Base-by-base conservation (phyloP, 2,888 invertebrate species). In the Nomada hirtipes region DNA sequence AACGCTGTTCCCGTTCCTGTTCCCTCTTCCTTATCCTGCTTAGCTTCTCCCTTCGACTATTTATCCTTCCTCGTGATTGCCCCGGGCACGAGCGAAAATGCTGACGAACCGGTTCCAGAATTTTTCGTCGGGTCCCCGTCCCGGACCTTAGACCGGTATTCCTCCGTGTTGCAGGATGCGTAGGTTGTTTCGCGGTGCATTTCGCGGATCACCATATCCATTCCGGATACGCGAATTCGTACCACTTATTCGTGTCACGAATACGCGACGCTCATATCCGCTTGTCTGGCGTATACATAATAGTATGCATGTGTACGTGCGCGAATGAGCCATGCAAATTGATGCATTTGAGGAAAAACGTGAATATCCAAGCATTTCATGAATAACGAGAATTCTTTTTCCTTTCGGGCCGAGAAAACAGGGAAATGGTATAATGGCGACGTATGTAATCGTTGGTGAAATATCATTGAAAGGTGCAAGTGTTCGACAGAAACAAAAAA, bases 131-230 rank as follows among this genome's bases (percentile, higher is more conserved):
- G 74, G 74, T 85, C 74, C 72, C 77, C 82, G 78, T 86, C 88
- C 88, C 85, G 89, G 87, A 88, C 88, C 83, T 88, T 68, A 86
- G 86, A 88, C 88, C 88, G 87, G 86, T 88, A 88, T 87, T 76
- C 79, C 84, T 83, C 76, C 83, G 65, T 74, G 76, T 65, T 53
- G 80, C 76, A 70, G 74, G 76, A 83, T 81, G 82, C 79, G 87
- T 86, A 88, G 86, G 86, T 78, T 18, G 83, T 76, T 77, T 69
- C 60, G 67, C 74, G 76, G 74, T 75, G 80, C 78, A 76, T 82
- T 76, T 83, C 70, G 78, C 84, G 74, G 60, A 81, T 75, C 65
- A 55, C 59, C 74, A 7, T 67, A 15, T 61, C 63, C 79, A 69
- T 76, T 60, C 81, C 80, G 76, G 74, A 79, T 71, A 71, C 69